These are phyloP conservation scores for Eumeta japonica DNA, from an alignment of 1,140 invertebrate genomes.

Conservation along the genomic window DNA sequence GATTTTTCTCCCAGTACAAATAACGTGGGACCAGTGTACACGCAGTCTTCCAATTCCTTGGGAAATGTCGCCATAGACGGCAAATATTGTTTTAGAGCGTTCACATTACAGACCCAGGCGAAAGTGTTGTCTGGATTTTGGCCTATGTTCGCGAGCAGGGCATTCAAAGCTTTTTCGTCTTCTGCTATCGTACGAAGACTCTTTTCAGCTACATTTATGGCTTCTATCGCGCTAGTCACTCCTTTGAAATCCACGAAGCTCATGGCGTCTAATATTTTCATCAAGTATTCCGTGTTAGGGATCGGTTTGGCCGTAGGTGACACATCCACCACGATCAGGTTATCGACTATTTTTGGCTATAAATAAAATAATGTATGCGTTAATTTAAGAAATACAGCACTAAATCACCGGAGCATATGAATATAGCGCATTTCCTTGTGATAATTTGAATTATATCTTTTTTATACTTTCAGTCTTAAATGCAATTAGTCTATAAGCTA, in stretches of 20 bases:
- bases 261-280: slow-evolving; percentile 60
- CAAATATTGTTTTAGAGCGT: slow-evolving; percentile 22
- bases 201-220: slow-evolving; percentile 56
- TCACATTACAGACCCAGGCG: slow-evolving; percentile 31
- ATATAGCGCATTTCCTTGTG: no score
- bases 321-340: slow-evolving; percentile 79
- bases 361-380: slow-evolving; percentile 18
- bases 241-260: slow-evolving; percentile 50
- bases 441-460: no score
- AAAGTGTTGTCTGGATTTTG: slow-evolving; percentile 16
- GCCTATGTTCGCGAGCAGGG: slow-evolving; percentile 30
- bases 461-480: no score
- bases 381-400: slow-evolving; percentile 8
- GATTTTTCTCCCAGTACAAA: slow-evolving; percentile 75
- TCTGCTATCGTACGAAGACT: slow-evolving; percentile 15
- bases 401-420: no score
- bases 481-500: no score
- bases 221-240: slow-evolving; percentile 54
- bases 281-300: slow-evolving; percentile 56
- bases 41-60: slow-evolving; percentile 25
- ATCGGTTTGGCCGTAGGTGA: slow-evolving; percentile 66
- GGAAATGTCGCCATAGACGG: slow-evolving; percentile 64
- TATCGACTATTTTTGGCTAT: slow-evolving; percentile 71
- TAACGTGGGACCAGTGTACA: slow-evolving; percentile 63
- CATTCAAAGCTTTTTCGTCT: slow-evolving; percentile 12